Base-by-base conservation (phyloP, 2,797 vertebrate genomes). In the Melanotaenia maccullochi region DNA sequence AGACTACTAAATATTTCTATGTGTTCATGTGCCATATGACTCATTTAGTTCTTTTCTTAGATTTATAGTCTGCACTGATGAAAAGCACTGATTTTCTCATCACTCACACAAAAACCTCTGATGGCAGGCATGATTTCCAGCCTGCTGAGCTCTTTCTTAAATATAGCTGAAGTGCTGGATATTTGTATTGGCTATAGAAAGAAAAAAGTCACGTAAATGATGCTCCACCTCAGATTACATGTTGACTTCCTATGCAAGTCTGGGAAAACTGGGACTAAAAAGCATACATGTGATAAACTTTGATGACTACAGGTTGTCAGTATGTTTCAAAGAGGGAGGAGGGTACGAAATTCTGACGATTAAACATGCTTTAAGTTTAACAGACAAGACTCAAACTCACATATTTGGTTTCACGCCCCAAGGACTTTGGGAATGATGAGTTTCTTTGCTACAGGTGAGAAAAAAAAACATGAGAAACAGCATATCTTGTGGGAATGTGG, bases 371-470 rank as follows among this genome's bases (percentile, higher is more conserved):
- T 58, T 63, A 47, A 59, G 66, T 49, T 57, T 1, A 67, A 32
- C 3, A 12, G 42, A 55, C 3, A 20, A 71, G 65, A 68, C 12
- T 14, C 20, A 9, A 57, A 96, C 97, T 96, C 91, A 99, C 97
- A 89, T 97, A 97, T 98, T 96, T 99, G 49, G 97, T 99, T 96
- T 99, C 97, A 68, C 96, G 94, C 33, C 97, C 98, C 78, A 94
- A 81, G 76, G 94, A 89, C 92, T 93, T 96, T 58, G 94, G 90
- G 66, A 89, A 81, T 11, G 92, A 85, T 60, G 93, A 84, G 76
- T 90, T 83, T 28, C 74, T 89, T 90, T 94, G 75, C 89, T 91
- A 72, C 65, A 81, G 78, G 76, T 42, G 13, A 30, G 30, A 33
- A 69, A 61, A 54, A 75, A 9, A 52, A 30, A 63, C 1, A 22